These are phyloP conservation scores for Micromussa lordhowensis DNA, from an alignment of 92 coral and sea anemone species.

Conservation along the genomic window DNA sequence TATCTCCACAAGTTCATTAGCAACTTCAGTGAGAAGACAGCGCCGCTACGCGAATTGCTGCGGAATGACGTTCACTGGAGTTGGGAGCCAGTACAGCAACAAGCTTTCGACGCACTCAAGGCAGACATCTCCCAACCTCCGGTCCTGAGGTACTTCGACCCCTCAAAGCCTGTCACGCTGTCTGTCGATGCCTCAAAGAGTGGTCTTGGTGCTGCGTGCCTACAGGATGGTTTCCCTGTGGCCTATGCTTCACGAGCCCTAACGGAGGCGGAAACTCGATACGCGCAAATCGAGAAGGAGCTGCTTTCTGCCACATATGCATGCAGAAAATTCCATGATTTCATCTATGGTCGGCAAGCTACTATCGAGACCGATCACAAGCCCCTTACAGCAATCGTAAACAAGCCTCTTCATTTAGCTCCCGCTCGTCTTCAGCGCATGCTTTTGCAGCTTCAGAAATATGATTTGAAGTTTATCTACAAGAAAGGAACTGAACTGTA, in stretches of 20 bases:
- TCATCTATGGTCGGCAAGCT: constrained; percentile 8
- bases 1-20: too few species aligned
- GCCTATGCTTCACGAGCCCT: constrained; percentile 44
- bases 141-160: constrained; percentile 36
- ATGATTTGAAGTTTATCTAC: too few species aligned
- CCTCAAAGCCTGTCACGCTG: constrained; percentile 33
- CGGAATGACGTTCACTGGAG: too few species aligned
- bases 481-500: constrained; percentile 2
- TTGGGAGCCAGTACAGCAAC: too few species aligned
- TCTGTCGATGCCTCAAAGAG: constrained; percentile 40
- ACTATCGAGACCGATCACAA: constrained; percentile 60
- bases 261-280: constrained; percentile 37
- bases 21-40: too few species aligned
- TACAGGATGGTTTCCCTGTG: constrained; percentile 36
- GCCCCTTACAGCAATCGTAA: constrained; percentile 50
- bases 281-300: constrained; percentile 13
- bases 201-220: constrained; percentile 43
- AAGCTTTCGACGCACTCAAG: too few species aligned
- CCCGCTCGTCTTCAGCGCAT: constrained; percentile 46
- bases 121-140: constrained; percentile 20
- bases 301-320: constrained; percentile 42
- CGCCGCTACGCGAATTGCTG: too few species aligned
- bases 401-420: constrained; percentile 45
- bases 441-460: constrained; percentile 36
- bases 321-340: constrained; percentile 34